A percentile compares a stretch with the other conserved stretches of the same genome.
Evolutionary conservation across 2,113 vertebrate species (phyloP).

Genomic region (Dendrocopos noguchii): DNA sequence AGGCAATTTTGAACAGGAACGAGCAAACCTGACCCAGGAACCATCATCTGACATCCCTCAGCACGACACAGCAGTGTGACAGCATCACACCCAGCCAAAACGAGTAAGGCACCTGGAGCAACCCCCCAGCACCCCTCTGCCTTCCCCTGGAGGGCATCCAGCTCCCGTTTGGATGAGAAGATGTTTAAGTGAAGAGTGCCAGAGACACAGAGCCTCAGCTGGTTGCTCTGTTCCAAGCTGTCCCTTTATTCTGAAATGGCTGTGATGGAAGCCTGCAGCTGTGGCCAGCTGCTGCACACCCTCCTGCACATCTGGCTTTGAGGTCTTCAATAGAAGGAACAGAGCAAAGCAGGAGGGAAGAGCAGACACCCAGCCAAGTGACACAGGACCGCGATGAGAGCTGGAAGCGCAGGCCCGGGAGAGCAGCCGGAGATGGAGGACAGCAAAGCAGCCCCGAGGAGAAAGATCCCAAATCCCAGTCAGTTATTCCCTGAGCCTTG

Average conservation of each 20-base stretch:
- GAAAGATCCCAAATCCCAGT: neutral
- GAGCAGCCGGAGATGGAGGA: neutral
- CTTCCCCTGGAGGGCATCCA: neutral
- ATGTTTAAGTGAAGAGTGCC: neutral
- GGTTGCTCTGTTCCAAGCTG: neutral
- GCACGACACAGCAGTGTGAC: accelerated
- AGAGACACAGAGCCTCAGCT: neutral
- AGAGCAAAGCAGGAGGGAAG: neutral
- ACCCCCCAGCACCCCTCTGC: neutral
- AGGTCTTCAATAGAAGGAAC: neutral
- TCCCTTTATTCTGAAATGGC: neutral
- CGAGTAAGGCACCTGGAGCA: accelerated
- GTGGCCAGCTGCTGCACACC: neutral
- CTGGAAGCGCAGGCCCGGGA: neutral
- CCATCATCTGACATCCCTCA: neutral
- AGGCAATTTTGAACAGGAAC: neutral
- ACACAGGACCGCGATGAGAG: accelerated
- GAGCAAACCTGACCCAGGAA: neutral
- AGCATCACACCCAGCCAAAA: neutral
- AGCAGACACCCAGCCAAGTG: neutral
- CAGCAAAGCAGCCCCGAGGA: accelerated
- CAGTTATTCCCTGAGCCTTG: neutral
- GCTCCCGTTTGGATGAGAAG: neutral
- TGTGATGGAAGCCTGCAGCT: neutral
- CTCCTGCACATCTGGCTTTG: neutral